Evolutionary conservation across 2,797 vertebrate genomes (phyloP), one percentile per base, ranked within the genome.

Genomic region (Sebastes jordani): DNA sequence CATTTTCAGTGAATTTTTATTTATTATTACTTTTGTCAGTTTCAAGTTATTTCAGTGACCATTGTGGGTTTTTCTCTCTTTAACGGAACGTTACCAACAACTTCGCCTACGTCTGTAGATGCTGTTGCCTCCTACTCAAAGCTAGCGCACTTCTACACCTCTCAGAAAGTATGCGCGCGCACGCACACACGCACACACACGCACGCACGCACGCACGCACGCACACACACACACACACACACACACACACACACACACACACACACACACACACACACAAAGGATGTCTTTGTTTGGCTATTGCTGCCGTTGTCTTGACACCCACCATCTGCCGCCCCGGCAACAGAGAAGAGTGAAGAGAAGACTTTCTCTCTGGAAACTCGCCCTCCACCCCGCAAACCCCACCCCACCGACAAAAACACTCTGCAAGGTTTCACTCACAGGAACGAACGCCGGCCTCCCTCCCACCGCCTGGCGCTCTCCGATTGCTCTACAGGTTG

Each of bases 291-390:
- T 93, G 92, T 95, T 94, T 92, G 90, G 89, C 91, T 90, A 92
- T 89, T 70, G 88, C 88, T 92, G 90, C 90, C 77, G 85, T 92
- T 92, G 91, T 93, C 92, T 93, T 94, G 91, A 94, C 93, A 93
- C 92, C 91, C 90, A 93, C 93, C 94, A 95, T 94, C 93, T 95
- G 93, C 90, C 81, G 82, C 90, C 93, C 92, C 82, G 52, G 91
- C 92, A 94, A 91, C 88, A 86, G 85, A 90, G 85, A 92, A 92
- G 85, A 93, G 91, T 89, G 88, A 91, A 89, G 87, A 91, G 91
- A 93, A 86, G 84, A 92, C 86, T 91, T 91, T 93, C 74, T 91
- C 86, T 76, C 64, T 86, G 62, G 84, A 91, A 91, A 86, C 83
- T 89, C 73, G 73, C 84, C 88, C 87, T 84, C 82, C 86, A 81